Evolutionary conservation across 2,888 invertebrate genomes (phyloP), one percentile per base, ranked within the genome.

Genomic region (Diabrotica balteata): DNA sequence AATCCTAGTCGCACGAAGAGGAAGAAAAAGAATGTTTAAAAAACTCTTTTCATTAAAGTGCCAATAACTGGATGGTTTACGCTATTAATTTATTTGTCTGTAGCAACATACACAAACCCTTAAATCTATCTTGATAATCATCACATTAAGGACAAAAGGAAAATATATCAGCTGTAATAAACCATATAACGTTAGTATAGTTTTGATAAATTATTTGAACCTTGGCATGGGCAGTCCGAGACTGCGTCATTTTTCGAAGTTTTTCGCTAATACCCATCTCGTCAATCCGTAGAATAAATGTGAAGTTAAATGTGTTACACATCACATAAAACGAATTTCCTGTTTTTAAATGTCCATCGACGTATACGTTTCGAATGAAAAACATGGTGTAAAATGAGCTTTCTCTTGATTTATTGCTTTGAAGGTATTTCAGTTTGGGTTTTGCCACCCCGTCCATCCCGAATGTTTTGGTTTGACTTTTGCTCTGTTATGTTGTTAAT

Each of bases 311-410:
- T 72, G 72, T 73, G 74, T 73, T 73, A 72, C 74, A 72, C 74
- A 74, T 77, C 74, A 73, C 76, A 73, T 73, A 75, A 69, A 77
- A 77, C 75, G 76, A 74, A 77, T 76, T 76, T 77, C 77, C 77
- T 76, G 73, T 71, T 75, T 76, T 77, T 73, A 76, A 75, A 76
- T 73, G 76, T 75, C 74, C 75, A 73, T 77, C 77, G 73, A 67
- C 63, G 62, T 69, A 68, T 68, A 72, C 67, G 64, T 70, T 73
- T 69, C 69, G 60, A 66, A 73, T 66, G 69, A 73, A 72, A 72
- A 70, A 72, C 67, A 64, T 50, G 65, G 70, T 70, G 73, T 69
- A 67, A 69, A 74, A 75, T 73, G 73, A 73, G 71, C 72, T 72
- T 73, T 73, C 59, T 52, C 55, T 59, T 72, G 74, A 75, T 75